Percentiles rank a stretch among this genome's conserved stretches.
These are phyloP conservation scores for Morus bassanus DNA, from an alignment of 2,797 vertebrate genomes.

Conservation along the genomic window DNA sequence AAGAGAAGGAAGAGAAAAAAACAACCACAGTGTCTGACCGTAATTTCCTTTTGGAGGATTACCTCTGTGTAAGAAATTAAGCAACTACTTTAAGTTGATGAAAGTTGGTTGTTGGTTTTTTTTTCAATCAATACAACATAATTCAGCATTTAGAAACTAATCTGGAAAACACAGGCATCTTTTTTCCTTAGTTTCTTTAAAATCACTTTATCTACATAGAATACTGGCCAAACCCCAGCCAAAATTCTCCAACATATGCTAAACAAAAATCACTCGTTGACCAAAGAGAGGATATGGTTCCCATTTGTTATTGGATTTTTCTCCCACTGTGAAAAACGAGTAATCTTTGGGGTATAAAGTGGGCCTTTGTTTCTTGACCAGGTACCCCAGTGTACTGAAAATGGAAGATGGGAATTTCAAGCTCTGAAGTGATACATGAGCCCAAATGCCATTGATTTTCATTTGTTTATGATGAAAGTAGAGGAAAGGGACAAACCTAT, in stretches of 20 bases:
- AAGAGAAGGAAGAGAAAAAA: slow-evolving; percentile 65
- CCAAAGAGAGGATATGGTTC: neutral
- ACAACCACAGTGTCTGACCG: neutral
- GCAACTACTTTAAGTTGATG: neutral
- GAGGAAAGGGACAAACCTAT: neutral
- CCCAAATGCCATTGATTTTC: neutral
- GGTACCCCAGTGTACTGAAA: neutral
- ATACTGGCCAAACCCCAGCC: neutral
- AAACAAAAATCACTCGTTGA: neutral
- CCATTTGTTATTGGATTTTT: neutral
- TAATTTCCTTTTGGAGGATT: slow-evolving; percentile 62
- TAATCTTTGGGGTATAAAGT: neutral
- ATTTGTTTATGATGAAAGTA: neutral
- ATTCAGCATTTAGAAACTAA: neutral
- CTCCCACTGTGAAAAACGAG: neutral
- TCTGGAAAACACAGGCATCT: neutral
- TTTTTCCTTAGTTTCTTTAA: neutral
- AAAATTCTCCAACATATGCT: neutral
- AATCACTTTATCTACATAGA: neutral
- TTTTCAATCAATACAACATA: neutral
- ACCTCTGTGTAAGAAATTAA: slow-evolving; percentile 48
- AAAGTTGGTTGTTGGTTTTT: neutral
- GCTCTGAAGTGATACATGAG: neutral
- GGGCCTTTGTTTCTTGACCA: neutral
- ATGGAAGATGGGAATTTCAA: neutral